Percentiles rank a stretch among this genome's conserved stretches.
Evolutionary conservation across 1,140 invertebrate genomes (phyloP).

Genomic region (Drosophila pallidifrons): DNA sequence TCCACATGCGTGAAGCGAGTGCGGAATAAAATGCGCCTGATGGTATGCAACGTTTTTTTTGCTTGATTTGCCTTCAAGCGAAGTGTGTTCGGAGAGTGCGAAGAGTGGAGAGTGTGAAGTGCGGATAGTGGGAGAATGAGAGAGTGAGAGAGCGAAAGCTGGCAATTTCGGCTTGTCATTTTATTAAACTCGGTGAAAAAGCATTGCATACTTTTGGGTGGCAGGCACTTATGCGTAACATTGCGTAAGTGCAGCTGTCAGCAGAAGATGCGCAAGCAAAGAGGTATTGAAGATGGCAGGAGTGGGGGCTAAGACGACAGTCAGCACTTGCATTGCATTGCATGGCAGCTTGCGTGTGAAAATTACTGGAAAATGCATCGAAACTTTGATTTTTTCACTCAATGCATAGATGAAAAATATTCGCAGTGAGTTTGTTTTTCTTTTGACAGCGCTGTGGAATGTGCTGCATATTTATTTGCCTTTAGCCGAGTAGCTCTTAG

Average conservation of each 20-base stretch:
- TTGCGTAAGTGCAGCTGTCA: constrained; percentile 77
- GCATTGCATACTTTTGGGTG: constrained; percentile 33
- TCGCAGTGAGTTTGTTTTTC: not conserved
- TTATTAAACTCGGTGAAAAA: constrained; percentile 47
- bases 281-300: not conserved
- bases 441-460: not conserved
- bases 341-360: constrained; percentile 78
- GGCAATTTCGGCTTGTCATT: constrained; percentile 35
- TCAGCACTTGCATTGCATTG: constrained; percentile 55
- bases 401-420: not conserved
- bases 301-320: not conserved
- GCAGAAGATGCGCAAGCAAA: constrained; percentile 13
- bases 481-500: not conserved
- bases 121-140: not conserved
- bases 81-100: not conserved
- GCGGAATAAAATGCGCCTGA: constrained; percentile 2
- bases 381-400: constrained; percentile 41
- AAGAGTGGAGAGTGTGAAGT: not conserved
- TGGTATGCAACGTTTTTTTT: constrained; percentile 32
- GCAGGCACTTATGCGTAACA: constrained; percentile 65
- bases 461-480: constrained; percentile 7
- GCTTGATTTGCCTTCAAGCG: constrained; percentile 17
- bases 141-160: not conserved
- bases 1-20: constrained; percentile 40
- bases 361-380: constrained; percentile 69